A percentile compares a stretch with the other conserved stretches of the same genome.
phyloP scores from a whole-genome alignment of 2,888 invertebrate genomes.

The Lepidocyrtoides sp. region DNA sequence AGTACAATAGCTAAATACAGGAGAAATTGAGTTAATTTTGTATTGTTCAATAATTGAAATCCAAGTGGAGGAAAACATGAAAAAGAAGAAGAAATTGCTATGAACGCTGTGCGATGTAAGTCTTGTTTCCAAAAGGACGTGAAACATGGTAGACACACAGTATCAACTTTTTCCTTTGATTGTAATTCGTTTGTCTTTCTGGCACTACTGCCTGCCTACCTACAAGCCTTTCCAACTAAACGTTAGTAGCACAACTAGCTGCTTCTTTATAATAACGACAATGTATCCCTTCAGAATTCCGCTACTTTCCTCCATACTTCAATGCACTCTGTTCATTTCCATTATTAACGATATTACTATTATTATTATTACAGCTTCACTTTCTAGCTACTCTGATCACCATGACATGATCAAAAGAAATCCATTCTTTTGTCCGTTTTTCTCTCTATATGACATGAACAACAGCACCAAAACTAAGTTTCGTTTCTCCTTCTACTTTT shows the following conservation, averaged over 20 bases:
- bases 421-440: neutral
- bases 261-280: no score
- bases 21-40: constrained; percentile 1
- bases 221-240: no score
- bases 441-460: neutral
- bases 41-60: constrained; percentile 28
- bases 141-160: no score
- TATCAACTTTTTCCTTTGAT: no score
- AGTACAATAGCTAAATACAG: neutral
- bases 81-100: neutral
- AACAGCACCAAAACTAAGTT: neutral
- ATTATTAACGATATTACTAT: neutral
- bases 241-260: no score
- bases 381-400: neutral
- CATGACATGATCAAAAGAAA: neutral
- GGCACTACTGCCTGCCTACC: no score
- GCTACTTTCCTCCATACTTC: neutral
- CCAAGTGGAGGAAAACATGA: neutral
- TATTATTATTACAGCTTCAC: no score
- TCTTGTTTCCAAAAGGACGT: no score
- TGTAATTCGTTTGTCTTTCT: no score
- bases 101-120: no score
- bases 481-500: neutral
- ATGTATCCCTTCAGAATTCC: no score
- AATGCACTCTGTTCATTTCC: neutral